These are phyloP conservation scores for Cervus canadensis DNA, from an alignment of 2,113 vertebrate genomes.

Conservation along the genomic window DNA sequence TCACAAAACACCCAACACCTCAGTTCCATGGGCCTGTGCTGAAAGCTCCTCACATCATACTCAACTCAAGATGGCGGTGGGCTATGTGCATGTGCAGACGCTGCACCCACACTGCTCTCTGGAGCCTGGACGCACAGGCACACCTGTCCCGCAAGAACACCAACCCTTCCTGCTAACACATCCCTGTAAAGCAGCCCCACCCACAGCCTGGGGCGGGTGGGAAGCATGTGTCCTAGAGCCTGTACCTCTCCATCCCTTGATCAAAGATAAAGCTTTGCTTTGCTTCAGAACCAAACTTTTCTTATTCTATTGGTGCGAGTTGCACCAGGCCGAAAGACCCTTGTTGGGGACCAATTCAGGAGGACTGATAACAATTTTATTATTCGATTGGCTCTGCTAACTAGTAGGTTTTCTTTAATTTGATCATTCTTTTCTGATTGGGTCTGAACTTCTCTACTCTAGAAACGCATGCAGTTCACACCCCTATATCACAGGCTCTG, in stretches of 20 bases:
- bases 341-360: not conserved
- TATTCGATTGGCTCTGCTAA: not conserved
- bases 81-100: fast-evolving
- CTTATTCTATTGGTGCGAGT: not conserved
- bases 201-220: not conserved
- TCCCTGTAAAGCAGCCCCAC: not conserved
- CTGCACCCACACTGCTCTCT: fast-evolving
- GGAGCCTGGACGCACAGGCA: not conserved
- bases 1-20: not conserved
- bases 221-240: not conserved
- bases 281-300: not conserved
- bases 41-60: not conserved
- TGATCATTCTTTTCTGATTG: not conserved
- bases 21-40: not conserved
- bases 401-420: not conserved
- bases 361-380: not conserved
- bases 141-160: not conserved
- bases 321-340: no score
- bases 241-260: not conserved
- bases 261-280: not conserved
- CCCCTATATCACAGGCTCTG: not conserved
- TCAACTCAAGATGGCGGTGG: not conserved
- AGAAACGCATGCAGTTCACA: not conserved
- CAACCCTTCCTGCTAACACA: not conserved
- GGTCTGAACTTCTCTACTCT: not conserved